phyloP scores from a whole-genome alignment of 2,888 invertebrate species.

The Atrina japonica region DNA sequence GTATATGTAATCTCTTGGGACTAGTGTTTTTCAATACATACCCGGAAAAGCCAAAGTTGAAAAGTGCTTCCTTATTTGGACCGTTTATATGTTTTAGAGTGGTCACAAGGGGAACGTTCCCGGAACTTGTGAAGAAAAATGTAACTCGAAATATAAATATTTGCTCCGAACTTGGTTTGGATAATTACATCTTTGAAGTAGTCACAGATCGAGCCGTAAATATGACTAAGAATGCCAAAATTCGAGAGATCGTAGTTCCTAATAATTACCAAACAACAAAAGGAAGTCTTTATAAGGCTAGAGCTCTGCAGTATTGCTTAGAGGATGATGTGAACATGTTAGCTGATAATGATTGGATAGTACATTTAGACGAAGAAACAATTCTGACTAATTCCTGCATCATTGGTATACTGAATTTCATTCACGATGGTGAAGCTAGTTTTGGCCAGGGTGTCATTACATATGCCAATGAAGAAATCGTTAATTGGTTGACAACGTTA shows the following conservation, averaged over 20 bases:
- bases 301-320: slow-evolving; percentile 72
- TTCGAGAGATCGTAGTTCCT: slow-evolving; percentile 68
- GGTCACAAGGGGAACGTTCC: slow-evolving; percentile 62
- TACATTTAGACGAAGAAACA: slow-evolving; percentile 75
- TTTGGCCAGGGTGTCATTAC: slow-evolving; percentile 74
- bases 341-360: slow-evolving; percentile 72
- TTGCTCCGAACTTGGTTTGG: slow-evolving; percentile 60
- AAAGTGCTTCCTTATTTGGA: slow-evolving; percentile 66
- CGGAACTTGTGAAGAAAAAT: slow-evolving; percentile 63
- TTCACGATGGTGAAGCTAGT: slow-evolving; percentile 63
- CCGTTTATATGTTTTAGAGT: slow-evolving; percentile 70
- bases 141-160: slow-evolving; percentile 62
- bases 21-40: slow-evolving; percentile 65
- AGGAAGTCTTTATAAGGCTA: slow-evolving; percentile 66
- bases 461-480: slow-evolving; percentile 68
- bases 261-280: slow-evolving; percentile 57
- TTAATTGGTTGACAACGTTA: slow-evolving; percentile 73
- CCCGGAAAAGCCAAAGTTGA: slow-evolving; percentile 65
- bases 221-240: slow-evolving; percentile 52
- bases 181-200: slow-evolving; percentile 67
- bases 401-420: slow-evolving; percentile 74
- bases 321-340: slow-evolving; percentile 64
- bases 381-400: slow-evolving; percentile 69
- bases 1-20: slow-evolving; percentile 69
- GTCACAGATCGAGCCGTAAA: slow-evolving; percentile 63